Conservation (phyloP, 2,113 vertebrate genomes). For the Bubalus kerabau region DNA sequence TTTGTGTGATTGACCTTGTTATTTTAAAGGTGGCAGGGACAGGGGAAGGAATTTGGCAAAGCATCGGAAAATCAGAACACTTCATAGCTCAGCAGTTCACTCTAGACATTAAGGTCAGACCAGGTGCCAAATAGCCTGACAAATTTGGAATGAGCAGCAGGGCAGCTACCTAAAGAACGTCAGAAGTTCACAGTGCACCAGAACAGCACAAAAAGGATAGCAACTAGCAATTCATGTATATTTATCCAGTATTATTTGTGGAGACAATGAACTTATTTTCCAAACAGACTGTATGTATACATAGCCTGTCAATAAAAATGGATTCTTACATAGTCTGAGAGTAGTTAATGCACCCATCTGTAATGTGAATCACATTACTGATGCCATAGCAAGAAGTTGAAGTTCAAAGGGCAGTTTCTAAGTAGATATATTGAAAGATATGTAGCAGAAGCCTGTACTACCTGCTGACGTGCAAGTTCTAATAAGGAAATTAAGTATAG, state of each 20-base stretch:
- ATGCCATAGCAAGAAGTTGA: conserved; percentile 26
- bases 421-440: conserved; percentile 57
- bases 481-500: conserved; percentile 5
- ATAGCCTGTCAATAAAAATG: conserved; percentile 42
- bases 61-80: conserved; percentile 47
- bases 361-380: conserved; percentile 28
- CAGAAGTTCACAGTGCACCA: conserved; percentile 1
- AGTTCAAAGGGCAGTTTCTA: conserved; percentile 53
- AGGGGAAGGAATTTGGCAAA: conserved; percentile 37
- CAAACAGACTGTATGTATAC: not conserved
- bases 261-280: not conserved
- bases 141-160: conserved; percentile 53
- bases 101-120: conserved; percentile 68
- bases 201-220: not conserved
- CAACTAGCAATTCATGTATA: not conserved
- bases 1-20: conserved; percentile 67
- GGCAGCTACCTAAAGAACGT: conserved; percentile 25
- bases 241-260: conserved; percentile 6
- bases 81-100: conserved; percentile 66
- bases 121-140: conserved; percentile 61
- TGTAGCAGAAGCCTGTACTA: not conserved
- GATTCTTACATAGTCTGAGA: conserved; percentile 18
- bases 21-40: conserved; percentile 47
- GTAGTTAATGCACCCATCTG: conserved; percentile 22
- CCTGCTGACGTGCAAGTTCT: not conserved